A percentile compares a stretch with the other conserved stretches of the same genome.
phyloP scores from a whole-genome alignment of 1,140 invertebrate species.

The Hyphantria cunea region DNA sequence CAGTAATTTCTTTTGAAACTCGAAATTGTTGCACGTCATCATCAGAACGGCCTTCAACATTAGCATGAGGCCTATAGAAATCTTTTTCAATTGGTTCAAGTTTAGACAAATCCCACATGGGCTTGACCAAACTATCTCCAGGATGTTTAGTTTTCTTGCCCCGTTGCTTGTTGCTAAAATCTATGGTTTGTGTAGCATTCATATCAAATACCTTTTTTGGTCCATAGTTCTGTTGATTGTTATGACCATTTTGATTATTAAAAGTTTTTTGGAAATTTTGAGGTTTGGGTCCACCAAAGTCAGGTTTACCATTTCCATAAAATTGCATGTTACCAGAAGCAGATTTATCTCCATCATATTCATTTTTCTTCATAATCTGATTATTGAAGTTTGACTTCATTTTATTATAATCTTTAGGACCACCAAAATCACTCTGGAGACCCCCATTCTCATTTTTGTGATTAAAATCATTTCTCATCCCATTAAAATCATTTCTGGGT shows the following conservation, averaged over 20 bases:
- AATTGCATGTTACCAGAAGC: slow-evolving; percentile 78
- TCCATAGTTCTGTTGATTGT: slow-evolving; percentile 55
- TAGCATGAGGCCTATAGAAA: slow-evolving; percentile 93
- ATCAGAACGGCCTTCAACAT: slow-evolving; percentile 86
- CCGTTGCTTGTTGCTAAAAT: slow-evolving; percentile 82
- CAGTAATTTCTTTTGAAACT: slow-evolving; percentile 91
- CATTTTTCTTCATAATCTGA: slow-evolving; percentile 68
- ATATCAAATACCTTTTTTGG: slow-evolving; percentile 64
- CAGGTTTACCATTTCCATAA: slow-evolving; percentile 64
- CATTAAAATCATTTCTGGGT: slow-evolving; percentile 77
- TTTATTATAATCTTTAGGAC: slow-evolving; percentile 68
- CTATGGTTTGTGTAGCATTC: slow-evolving; percentile 46
- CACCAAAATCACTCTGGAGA: slow-evolving; percentile 75
- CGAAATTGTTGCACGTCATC: slow-evolving; percentile 90
- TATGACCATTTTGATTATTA: slow-evolving; percentile 61
- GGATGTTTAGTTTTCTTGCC: slow-evolving; percentile 86
- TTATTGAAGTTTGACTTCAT: slow-evolving; percentile 83
- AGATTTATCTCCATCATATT: slow-evolving; percentile 72
- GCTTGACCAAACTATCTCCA: slow-evolving; percentile 90
- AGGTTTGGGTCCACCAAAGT: slow-evolving; percentile 78
- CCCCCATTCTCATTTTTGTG: slow-evolving; percentile 70
- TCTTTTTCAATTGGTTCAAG: slow-evolving; percentile 94
- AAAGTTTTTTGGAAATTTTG: slow-evolving; percentile 67
- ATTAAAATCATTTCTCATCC: slow-evolving; percentile 82
- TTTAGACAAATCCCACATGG: slow-evolving; percentile 90